Conservation (phyloP, 2,888 invertebrate genomes). For the Electrophaes corylata region DNA sequence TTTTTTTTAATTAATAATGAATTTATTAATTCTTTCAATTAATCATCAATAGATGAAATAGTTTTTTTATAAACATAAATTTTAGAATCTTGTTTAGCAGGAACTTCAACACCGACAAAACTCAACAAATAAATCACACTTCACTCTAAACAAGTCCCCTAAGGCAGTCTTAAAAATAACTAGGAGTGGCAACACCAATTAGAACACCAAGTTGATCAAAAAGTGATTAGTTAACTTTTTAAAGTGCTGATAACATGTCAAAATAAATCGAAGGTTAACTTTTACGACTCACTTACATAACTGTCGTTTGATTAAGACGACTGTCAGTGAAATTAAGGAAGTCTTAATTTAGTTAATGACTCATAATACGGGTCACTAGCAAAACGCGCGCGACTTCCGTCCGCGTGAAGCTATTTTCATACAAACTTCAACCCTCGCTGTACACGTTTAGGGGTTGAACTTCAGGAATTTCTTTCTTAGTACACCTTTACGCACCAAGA, state of each 20-base stretch:
- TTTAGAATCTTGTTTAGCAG: constrained; percentile 6
- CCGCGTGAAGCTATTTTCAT: too few relatives aligned
- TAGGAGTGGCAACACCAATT: constrained; percentile 36
- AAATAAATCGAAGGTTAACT: constrained; percentile 32
- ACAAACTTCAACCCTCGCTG: too few relatives aligned
- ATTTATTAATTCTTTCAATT: too few relatives aligned
- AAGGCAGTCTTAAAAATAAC: constrained; percentile 32
- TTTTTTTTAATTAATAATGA: too few relatives aligned
- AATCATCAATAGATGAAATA: too few relatives aligned
- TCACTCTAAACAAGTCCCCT: constrained; percentile 32
- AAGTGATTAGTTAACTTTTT: constrained; percentile 27
- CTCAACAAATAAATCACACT: constrained; percentile 29
- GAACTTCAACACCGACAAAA: constrained; percentile 9
- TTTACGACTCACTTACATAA: constrained; percentile 5
- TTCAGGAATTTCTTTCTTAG: too few relatives aligned
- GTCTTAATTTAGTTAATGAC: too few relatives aligned
- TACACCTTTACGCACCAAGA: too few relatives aligned
- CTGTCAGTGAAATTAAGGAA: constrained; percentile 16
- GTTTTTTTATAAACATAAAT: too few relatives aligned
- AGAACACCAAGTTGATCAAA: constrained; percentile 24
- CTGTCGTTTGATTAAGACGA: constrained; percentile 6
- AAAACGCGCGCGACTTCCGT: too few relatives aligned
- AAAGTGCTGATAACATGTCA: constrained; percentile 34
- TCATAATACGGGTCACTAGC: too few relatives aligned
- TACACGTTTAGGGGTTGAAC: too few relatives aligned